A percentile compares a stretch with the other conserved stretches of the same genome.
Evolutionary conservation across 2,888 invertebrate genomes (phyloP).

Genomic region (Unio pictorum): DNA sequence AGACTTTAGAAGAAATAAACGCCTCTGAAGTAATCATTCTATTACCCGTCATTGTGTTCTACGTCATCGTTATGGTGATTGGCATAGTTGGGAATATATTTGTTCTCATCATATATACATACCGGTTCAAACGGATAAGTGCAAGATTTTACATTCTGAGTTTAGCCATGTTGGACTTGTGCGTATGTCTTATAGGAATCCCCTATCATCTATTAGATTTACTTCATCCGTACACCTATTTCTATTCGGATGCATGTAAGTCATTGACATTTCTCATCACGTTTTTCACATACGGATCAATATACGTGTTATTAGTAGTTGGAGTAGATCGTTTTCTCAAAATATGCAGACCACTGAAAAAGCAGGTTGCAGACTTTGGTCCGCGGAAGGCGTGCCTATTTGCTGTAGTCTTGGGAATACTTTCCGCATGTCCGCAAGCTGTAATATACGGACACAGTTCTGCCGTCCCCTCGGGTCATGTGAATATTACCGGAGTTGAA

Average conservation of each 20-base stretch:
- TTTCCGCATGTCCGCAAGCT: conserved; percentile 38
- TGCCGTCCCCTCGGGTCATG: conserved; percentile 23
- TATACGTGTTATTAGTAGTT: conserved; percentile 32
- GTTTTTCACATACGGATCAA: conserved; percentile 21
- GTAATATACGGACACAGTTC: conserved; percentile 49
- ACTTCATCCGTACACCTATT: conserved; percentile 16
- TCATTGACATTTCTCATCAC: conserved; percentile 24
- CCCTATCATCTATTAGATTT: conserved; percentile 37
- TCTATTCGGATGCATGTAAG: conserved; percentile 15
- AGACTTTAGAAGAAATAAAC: conserved; percentile 9
- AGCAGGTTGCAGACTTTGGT: conserved; percentile 39
- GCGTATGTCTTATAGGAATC: conserved; percentile 28
- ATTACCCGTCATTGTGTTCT: conserved; percentile 44
- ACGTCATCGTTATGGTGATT: conserved; percentile 36
- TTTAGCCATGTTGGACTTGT: conserved; percentile 28
- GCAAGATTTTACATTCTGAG: conserved; percentile 30
- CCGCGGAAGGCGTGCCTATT: conserved; percentile 34
- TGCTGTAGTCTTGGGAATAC: conserved; percentile 19
- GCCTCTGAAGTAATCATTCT: conserved; percentile 18
- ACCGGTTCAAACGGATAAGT: conserved; percentile 30
- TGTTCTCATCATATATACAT: conserved; percentile 49
- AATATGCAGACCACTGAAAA: conserved; percentile 47
- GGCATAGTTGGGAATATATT: conserved; percentile 51
- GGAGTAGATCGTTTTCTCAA: conserved; percentile 45
- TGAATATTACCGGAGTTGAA: conserved; percentile 31